A percentile compares a stretch with the other conserved stretches of the same genome.
phyloP scores from a whole-genome alignment of 2,797 vertebrate species.

The Adrianichthys oophorus region DNA sequence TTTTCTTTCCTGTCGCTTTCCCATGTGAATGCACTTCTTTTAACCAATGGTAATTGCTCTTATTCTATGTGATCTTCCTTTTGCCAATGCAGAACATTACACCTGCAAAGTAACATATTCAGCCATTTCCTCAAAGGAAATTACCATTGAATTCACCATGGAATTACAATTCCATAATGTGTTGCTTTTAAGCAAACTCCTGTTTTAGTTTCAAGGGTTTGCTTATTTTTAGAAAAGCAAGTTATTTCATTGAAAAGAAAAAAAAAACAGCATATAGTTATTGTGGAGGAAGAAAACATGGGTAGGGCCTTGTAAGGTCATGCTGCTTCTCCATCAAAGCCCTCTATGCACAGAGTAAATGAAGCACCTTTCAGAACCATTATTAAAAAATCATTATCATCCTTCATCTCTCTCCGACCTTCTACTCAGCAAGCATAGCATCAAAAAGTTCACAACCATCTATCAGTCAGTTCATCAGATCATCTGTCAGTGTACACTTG shows the following conservation, averaged over 20 bases:
- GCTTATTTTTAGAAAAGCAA: no score
- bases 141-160: no score
- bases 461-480: slow-evolving; percentile 57
- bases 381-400: slow-evolving; percentile 80
- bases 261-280: not conserved
- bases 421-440: slow-evolving; percentile 64
- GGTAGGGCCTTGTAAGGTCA: not conserved
- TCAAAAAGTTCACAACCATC: slow-evolving; percentile 53
- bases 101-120: no score
- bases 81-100: no score
- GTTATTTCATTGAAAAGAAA: not conserved
- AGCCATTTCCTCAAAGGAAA: no score
- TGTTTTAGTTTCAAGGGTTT: no score
- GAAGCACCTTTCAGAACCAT: slow-evolving; percentile 62
- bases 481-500: slow-evolving; percentile 24
- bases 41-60: no score
- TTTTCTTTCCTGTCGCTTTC: no score
- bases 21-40: no score
- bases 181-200: no score
- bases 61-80: no score
- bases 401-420: slow-evolving; percentile 66
- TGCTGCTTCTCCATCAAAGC: slow-evolving; percentile 20
- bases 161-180: no score
- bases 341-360: slow-evolving; percentile 56
- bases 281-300: not conserved